phyloP scores from a whole-genome alignment of 1,140 invertebrate species.

The Sarcophaga peregrina region DNA sequence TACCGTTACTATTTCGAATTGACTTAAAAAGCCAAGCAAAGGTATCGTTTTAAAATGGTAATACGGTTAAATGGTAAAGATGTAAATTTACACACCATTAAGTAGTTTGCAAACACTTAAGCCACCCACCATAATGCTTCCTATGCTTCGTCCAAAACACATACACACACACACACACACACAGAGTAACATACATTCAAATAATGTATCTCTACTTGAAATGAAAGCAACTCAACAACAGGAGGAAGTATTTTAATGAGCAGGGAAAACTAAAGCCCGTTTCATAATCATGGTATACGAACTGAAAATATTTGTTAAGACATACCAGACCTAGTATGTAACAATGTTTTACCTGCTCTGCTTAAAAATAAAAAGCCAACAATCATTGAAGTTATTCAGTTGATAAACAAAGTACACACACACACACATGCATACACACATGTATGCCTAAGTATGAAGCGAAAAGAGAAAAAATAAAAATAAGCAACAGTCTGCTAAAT shows the following conservation, averaged over 20 bases:
- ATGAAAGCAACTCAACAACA: background rate
- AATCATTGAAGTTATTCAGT: conserved; percentile 1
- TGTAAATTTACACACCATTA: conserved; percentile 27
- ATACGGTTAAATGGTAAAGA: conserved; percentile 22
- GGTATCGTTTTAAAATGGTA: conserved; percentile 8
- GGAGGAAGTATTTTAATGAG: too few species aligned
- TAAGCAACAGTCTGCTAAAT: conserved; percentile 24
- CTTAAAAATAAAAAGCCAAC: background rate
- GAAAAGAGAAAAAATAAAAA: background rate
- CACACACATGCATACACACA: too few species aligned
- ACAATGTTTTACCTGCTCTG: background rate
- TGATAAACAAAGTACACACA: conserved; percentile 8
- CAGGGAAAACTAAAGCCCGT: too few species aligned
- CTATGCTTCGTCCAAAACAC: background rate
- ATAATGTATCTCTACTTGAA: background rate
- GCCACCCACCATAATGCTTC: background rate
- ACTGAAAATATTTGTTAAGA: too few species aligned
- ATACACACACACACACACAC: too few species aligned
- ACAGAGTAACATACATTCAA: too few species aligned
- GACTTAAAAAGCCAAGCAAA: background rate
- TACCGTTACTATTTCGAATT: background rate
- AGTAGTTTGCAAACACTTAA: conserved; percentile 25
- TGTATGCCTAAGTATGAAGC: too few species aligned
- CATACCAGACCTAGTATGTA: too few species aligned
- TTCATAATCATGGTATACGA: too few species aligned